These are phyloP conservation scores for Percina caprodes DNA, from an alignment of 2,113 vertebrate species.

Conservation along the genomic window DNA sequence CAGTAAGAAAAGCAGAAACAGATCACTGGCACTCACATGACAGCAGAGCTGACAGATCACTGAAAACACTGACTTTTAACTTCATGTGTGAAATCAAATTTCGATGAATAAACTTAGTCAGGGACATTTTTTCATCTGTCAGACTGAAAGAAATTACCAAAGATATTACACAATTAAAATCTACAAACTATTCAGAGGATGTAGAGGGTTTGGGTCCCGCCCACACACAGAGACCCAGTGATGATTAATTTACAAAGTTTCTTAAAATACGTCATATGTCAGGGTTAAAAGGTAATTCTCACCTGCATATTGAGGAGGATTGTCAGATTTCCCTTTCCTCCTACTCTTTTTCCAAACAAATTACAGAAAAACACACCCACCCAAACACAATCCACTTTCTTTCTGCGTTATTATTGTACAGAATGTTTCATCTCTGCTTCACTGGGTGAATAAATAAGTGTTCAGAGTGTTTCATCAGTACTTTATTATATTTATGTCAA, in stretches of 20 bases:
- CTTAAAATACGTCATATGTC: not conserved
- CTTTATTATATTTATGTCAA: not conserved
- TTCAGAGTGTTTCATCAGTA: too few species aligned
- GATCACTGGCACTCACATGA: not conserved
- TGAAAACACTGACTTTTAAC: constrained; percentile 21
- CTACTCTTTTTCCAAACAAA: not conserved
- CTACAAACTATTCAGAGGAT: not conserved
- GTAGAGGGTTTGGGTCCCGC: not conserved
- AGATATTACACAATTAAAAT: not conserved
- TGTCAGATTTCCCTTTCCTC: not conserved
- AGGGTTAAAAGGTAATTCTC: not conserved
- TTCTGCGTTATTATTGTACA: not conserved
- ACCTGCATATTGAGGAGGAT: not conserved
- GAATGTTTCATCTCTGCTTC: not conserved
- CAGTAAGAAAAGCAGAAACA: too few species aligned
- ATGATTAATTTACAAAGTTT: constrained; percentile 1
- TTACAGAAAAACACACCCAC: not conserved
- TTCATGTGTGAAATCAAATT: not conserved
- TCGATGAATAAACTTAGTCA: not conserved
- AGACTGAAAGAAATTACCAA: not conserved
- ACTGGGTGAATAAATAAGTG: too few species aligned
- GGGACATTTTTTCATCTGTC: fast-evolving
- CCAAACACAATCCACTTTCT: not conserved
- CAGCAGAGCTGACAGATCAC: not conserved
- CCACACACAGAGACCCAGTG: not conserved